phyloP scores from a whole-genome alignment of 1,140 invertebrate species.

The Magallana ariakensis region DNA sequence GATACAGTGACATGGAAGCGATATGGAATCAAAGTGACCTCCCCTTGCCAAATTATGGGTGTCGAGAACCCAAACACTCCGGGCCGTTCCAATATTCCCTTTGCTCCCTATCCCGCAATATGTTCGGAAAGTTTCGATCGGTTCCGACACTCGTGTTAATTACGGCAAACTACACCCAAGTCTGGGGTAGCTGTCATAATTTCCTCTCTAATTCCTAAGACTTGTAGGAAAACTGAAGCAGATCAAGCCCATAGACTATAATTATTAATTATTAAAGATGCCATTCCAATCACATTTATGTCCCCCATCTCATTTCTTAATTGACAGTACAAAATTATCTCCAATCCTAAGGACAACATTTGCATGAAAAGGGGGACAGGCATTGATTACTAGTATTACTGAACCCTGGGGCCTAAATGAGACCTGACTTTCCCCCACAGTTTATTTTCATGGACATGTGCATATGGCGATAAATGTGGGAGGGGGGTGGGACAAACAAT shows the following conservation, averaged over 20 bases:
- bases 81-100: not conserved
- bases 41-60: not conserved
- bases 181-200: conserved; percentile 16
- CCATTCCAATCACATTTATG: conserved; percentile 14
- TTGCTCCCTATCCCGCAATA: not conserved
- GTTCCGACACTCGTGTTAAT: conserved; percentile 4
- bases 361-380: not conserved
- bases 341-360: not conserved
- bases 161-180: not conserved
- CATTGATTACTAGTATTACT: not conserved
- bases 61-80: not conserved
- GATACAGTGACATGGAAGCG: not conserved
- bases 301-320: conserved; percentile 8
- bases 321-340: not conserved
- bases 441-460: conserved; percentile 20
- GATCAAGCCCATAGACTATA: conserved; percentile 4
- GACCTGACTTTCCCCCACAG: not conserved
- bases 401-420: not conserved
- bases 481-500: not conserved
- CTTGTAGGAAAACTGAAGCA: not conserved
- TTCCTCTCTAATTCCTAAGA: conserved; percentile 1
- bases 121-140: not conserved
- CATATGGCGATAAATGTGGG: conserved; percentile 18
- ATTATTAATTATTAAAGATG: conserved; percentile 27
- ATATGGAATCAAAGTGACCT: not conserved